These are phyloP conservation scores for Rotaria magnacalcarata DNA, from an alignment of 2,888 invertebrate species.

Conservation along the genomic window DNA sequence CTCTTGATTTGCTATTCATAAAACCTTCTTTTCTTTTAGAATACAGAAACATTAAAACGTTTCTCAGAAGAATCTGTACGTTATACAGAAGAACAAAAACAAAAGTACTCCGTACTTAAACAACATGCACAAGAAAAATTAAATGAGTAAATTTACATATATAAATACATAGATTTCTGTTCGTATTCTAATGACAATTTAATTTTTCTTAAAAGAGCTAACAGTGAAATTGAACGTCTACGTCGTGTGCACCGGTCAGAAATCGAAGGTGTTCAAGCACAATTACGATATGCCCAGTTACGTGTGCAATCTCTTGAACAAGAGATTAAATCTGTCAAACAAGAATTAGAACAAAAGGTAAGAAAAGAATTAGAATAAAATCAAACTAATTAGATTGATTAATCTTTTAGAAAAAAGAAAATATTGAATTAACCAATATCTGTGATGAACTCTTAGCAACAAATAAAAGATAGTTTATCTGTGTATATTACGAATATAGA, in stretches of 20 bases:
- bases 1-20: too few species aligned
- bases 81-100: constrained; percentile 66
- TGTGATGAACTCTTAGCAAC: constrained; percentile 81
- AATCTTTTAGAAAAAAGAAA: constrained; percentile 69
- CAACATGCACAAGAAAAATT: constrained; percentile 84
- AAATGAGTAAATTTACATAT: constrained; percentile 65
- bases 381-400: too few species aligned
- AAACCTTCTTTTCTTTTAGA: background rate
- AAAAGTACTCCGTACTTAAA: constrained; percentile 78
- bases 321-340: constrained; percentile 52
- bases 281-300: constrained; percentile 81
- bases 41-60: constrained; percentile 18
- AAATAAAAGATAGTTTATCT: background rate
- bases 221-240: constrained; percentile 73
- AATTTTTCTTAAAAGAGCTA: constrained; percentile 63
- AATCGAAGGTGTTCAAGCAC: constrained; percentile 76
- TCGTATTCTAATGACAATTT: background rate
- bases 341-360: constrained; percentile 76
- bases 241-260: constrained; percentile 72
- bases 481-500: background rate
- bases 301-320: constrained; percentile 73
- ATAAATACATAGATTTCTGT: background rate
- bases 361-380: background rate
- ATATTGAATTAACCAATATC: constrained; percentile 80
- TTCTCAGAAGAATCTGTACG: constrained; percentile 32